phyloP scores from a whole-genome alignment of 2,113 vertebrate species.

The Anolis carolinensis region DNA sequence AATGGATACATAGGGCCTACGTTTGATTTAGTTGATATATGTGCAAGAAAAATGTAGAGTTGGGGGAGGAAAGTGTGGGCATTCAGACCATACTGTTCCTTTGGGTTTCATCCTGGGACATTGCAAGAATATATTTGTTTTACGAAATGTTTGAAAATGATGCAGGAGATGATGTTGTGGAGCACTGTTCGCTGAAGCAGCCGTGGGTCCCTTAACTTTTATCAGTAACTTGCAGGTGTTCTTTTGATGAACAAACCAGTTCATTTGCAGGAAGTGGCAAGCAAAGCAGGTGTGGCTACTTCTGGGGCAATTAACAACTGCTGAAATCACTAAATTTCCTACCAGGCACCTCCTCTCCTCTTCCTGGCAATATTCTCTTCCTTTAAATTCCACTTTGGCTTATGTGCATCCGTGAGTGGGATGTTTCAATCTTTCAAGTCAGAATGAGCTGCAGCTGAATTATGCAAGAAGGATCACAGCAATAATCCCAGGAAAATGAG shows the following conservation, averaged over 20 bases:
- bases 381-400: not conserved
- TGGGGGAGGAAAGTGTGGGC: not conserved
- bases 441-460: not conserved
- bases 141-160: not conserved
- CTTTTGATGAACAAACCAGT: not conserved
- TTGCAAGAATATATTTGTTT: not conserved
- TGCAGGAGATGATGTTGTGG: not conserved
- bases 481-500: not conserved
- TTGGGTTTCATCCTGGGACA: not conserved
- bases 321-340: not conserved
- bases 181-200: not conserved
- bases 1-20: no score
- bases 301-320: not conserved
- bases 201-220: not conserved
- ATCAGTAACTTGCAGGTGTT: not conserved
- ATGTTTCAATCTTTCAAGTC: not conserved
- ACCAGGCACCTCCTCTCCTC: slow-evolving; percentile 16
- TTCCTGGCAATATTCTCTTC: slow-evolving; percentile 17
- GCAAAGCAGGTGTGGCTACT: not conserved
- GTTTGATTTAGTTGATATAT: not conserved
- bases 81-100: not conserved
- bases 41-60: not conserved
- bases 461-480: fast-evolving
- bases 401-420: no score
- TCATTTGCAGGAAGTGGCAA: not conserved